phyloP scores from a whole-genome alignment of 2,888 invertebrate genomes.

The Ryuthela nishihirai region DNA sequence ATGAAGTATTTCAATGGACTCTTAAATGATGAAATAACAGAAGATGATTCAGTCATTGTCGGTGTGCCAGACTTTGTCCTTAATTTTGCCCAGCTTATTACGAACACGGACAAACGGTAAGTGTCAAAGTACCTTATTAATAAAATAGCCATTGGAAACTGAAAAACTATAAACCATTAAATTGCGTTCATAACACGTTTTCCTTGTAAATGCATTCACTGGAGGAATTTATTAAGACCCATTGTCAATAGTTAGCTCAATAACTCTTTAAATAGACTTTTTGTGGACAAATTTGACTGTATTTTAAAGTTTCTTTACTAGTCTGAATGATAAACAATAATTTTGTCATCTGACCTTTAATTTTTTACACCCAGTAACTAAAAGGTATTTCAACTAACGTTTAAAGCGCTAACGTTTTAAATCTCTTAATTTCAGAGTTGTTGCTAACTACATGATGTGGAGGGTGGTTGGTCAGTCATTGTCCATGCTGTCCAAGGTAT shows the following conservation, averaged over 20 bases:
- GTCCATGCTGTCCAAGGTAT: constrained; percentile 41
- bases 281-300: too few relatives aligned
- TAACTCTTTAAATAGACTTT: too few relatives aligned
- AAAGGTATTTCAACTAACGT: not conserved
- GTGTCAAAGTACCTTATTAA: too few relatives aligned
- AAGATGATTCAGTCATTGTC: constrained; percentile 74
- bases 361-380: not conserved
- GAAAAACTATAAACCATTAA: too few relatives aligned
- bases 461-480: constrained; percentile 58
- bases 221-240: too few relatives aligned
- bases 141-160: too few relatives aligned
- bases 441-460: constrained; percentile 93
- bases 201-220: too few relatives aligned
- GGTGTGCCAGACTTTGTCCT: constrained; percentile 62
- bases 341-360: not conserved
- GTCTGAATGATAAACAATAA: not conserved
- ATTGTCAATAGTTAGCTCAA: too few relatives aligned
- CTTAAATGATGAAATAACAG: constrained; percentile 55
- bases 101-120: constrained; percentile 59
- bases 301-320: too few relatives aligned
- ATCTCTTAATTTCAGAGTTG: constrained; percentile 54
- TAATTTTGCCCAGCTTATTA: constrained; percentile 63
- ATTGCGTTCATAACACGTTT: too few relatives aligned
- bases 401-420: not conserved
- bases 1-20: constrained; percentile 76